phyloP scores from a whole-genome alignment of 2,797 vertebrate genomes.

The Catamblyrhynchus diadema region DNA sequence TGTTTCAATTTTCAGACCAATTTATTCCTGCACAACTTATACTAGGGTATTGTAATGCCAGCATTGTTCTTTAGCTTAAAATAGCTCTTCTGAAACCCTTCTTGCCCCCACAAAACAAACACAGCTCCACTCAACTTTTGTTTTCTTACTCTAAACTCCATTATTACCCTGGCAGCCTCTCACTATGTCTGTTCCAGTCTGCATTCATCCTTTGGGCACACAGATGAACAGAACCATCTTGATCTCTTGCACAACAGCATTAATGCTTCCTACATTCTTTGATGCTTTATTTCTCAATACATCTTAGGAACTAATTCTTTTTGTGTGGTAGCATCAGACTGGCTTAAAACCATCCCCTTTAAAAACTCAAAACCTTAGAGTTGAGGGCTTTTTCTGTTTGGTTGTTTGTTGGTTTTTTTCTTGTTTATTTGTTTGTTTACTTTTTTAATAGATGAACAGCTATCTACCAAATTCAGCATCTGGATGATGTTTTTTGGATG shows the following conservation, averaged over 20 bases:
- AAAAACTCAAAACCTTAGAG: not conserved
- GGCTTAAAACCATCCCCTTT: not conserved
- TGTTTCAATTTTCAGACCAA: conserved; percentile 22
- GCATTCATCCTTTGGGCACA: not conserved
- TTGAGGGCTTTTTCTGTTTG: not conserved
- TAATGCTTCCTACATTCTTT: not conserved
- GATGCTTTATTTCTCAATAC: not conserved
- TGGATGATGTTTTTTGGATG: not conserved
- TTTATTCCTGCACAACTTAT: not conserved
- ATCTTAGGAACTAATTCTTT: not conserved
- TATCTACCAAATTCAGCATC: not conserved
- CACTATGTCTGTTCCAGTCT: not conserved
- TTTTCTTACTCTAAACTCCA: not conserved
- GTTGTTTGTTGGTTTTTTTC: rapidly evolving
- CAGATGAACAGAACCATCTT: not conserved
- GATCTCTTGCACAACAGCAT: not conserved
- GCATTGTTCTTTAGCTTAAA: conserved; percentile 33
- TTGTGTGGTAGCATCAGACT: not conserved
- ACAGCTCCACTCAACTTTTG: not conserved
- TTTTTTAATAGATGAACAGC: not conserved
- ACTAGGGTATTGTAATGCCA: not conserved
- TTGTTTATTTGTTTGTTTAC: not conserved
- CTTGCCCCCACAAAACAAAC: not conserved
- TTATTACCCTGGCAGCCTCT: not conserved
- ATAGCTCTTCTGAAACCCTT: not conserved